phyloP scores from a whole-genome alignment of 2,888 invertebrate genomes.

The Muschampia staudingeri region DNA sequence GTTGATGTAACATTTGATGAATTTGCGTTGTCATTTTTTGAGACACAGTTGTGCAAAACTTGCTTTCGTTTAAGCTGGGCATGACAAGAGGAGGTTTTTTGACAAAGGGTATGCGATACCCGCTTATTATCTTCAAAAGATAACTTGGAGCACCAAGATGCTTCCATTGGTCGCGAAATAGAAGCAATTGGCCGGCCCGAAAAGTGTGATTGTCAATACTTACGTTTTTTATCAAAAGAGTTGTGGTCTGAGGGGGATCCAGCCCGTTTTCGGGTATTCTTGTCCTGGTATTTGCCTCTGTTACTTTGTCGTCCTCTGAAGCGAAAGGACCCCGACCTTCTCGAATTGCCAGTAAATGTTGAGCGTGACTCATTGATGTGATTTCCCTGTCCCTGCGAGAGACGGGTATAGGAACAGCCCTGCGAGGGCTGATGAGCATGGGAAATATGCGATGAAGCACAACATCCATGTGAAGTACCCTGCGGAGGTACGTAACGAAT shows the following conservation, averaged over 20 bases:
- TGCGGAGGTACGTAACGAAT: not conserved
- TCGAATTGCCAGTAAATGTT: too few species aligned
- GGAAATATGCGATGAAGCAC: not conserved
- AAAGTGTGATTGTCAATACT: too few species aligned
- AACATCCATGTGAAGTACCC: not conserved
- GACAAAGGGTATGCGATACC: conserved; percentile 52
- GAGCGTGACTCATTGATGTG: too few species aligned
- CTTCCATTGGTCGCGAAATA: conserved; percentile 26
- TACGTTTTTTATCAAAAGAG: too few species aligned
- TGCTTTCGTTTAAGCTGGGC: conserved; percentile 23
- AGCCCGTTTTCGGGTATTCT: too few species aligned
- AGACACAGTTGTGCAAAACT: not conserved
- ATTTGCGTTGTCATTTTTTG: conserved; percentile 29
- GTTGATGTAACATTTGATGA: conserved; percentile 49
- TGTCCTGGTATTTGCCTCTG: too few species aligned
- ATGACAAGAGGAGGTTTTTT: conserved; percentile 37
- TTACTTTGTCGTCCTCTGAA: too few species aligned
- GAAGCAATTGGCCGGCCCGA: too few species aligned
- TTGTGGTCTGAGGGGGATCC: too few species aligned
- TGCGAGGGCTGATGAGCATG: conserved; percentile 9
- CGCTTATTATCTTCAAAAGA: conserved; percentile 36
- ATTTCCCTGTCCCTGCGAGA: conserved; percentile 20
- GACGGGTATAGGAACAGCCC: not conserved
- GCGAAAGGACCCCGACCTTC: too few species aligned
- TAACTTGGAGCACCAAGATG: conserved; percentile 30